Evolutionary conservation across 2,113 vertebrate genomes (phyloP), one percentile per base, ranked within the genome.

Genomic region (Ranitomeya imitator): DNA sequence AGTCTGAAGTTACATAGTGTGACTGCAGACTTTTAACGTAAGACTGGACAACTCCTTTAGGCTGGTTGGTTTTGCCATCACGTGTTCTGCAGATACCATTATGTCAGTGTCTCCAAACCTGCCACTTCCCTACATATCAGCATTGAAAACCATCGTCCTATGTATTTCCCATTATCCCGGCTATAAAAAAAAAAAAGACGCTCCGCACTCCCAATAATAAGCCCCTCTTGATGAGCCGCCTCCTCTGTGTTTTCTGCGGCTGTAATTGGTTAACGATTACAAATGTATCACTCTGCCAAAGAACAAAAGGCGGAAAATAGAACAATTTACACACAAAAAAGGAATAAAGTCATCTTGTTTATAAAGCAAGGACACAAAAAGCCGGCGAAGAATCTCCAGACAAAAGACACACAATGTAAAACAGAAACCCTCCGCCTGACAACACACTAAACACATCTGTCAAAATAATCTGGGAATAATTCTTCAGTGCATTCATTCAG

Each of bases 401-500:
- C 69, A 83, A 76, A 76, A 63, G 59, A 55, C 31, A 76, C 55
- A 59, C 51, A 67, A 88, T 52, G 16, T 21, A 12, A 76, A 63
- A 88, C 9, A 83, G 31, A 74, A 88, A 63, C 74, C 80, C 54
- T 74, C 57, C 60, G 23, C 61, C 23, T 83, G 55, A 77, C 69
- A 16, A 83, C 21, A 65, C 14, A 23, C 55, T 61, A 65, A 77
- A 83, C 80, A 19, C 79, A 60, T 73, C 67, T 88, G 87, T 88
- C 71, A 84, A 88, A 88, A 78, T 77, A 67, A 84, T 83, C 71
- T 71, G 52, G 7, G 84, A 57, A 55, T 31, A 84, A 88, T 54
- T 31, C 61, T 71, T 76, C 37, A 52, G 9, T 54, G 60, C 65
- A 31, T 65, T 77, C 78, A 45, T 81, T 87, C 80, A 26, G 13